A percentile compares a stretch with the other conserved stretches of the same genome.
These are phyloP conservation scores for Mesembrinibis cayennensis DNA, from an alignment of 2,113 vertebrate species.

Conservation along the genomic window DNA sequence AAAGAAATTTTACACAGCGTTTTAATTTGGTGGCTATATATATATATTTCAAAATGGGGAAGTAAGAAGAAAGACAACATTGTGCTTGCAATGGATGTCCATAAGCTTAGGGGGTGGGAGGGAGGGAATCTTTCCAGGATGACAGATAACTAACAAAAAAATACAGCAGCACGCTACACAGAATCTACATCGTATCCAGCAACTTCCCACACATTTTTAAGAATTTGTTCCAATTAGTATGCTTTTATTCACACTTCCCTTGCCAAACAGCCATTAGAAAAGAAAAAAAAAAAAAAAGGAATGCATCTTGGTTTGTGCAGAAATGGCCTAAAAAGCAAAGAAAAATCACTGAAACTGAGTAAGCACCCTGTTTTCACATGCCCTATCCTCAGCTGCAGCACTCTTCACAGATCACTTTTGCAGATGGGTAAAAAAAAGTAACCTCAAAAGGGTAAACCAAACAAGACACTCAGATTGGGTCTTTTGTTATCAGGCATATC, in stretches of 20 bases:
- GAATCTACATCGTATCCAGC: neutral
- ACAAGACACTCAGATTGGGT: neutral
- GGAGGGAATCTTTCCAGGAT: neutral
- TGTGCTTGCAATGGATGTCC: neutral
- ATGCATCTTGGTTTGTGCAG: neutral
- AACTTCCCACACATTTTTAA: neutral
- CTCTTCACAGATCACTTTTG: neutral
- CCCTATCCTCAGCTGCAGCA: neutral
- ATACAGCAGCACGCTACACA: neutral
- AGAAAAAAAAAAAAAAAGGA: neutral
- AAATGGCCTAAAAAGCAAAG: neutral
- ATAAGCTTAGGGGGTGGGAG: neutral
- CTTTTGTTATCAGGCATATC: neutral
- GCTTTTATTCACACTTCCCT: neutral
- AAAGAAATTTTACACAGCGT: conserved; percentile 36
- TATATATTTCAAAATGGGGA: conserved; percentile 21
- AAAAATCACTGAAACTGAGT: neutral
- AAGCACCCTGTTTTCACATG: neutral
- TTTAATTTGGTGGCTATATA: conserved; percentile 38
- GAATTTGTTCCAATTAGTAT: neutral
- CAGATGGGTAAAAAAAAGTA: neutral
- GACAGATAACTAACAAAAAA: neutral
- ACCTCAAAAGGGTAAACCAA: neutral
- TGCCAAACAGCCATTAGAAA: neutral
- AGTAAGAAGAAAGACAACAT: neutral